Evolutionary conservation across 2,113 vertebrate genomes (phyloP).

Genomic region (Symphodus melops): DNA sequence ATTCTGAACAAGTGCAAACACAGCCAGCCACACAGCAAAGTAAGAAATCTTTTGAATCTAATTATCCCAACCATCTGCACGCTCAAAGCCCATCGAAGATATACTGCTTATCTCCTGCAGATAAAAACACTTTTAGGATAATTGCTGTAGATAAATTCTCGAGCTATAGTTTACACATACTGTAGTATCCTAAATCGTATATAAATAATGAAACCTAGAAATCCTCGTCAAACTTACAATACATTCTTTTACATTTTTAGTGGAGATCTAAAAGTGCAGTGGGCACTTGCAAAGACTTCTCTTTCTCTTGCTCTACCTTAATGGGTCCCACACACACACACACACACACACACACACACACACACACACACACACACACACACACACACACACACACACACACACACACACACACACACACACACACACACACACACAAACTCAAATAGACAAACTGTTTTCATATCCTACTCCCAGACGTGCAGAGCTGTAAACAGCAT

Average conservation of each 20-base stretch:
- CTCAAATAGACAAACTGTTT: slow-evolving; percentile 66
- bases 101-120: not conserved
- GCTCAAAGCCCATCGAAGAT: not conserved
- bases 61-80: not conserved
- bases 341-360: slow-evolving; percentile 10
- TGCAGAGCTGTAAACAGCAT: slow-evolving; percentile 66
- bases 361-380: slow-evolving; percentile 13
- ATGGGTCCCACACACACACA: slow-evolving; percentile 3
- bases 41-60: not conserved
- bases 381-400: slow-evolving; percentile 7
- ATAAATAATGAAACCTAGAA: slow-evolving; percentile 4
- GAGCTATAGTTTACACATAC: not conserved
- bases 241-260: slow-evolving; percentile 5
- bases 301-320: slow-evolving; percentile 4
- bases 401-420: not conserved
- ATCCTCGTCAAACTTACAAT: not conserved
- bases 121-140: slow-evolving; percentile 1
- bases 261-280: slow-evolving; percentile 20
- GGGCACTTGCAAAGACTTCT: slow-evolving; percentile 2
- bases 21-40: not conserved
- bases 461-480: slow-evolving; percentile 65
- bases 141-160: slow-evolving; percentile 5
- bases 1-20: not conserved
- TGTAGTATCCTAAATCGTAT: slow-evolving; percentile 5
- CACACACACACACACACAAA: slow-evolving; percentile 12